Evolutionary conservation across 2,113 vertebrate species (phyloP).

Genomic region (Gobio gobio): DNA sequence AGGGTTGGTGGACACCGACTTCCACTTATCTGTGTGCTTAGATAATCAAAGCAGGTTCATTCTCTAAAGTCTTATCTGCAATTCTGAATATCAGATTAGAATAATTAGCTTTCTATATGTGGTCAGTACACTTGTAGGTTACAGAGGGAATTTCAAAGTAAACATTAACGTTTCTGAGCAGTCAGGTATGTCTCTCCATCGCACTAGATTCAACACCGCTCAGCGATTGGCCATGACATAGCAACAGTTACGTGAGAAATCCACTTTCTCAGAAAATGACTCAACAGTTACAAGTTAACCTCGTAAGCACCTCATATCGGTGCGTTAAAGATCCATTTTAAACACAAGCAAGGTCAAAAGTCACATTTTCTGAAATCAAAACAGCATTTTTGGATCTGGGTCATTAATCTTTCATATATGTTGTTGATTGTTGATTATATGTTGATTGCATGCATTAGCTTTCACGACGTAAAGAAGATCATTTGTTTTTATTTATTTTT

Average conservation of each 20-base stretch:
- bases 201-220: conserved; percentile 35
- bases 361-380: background rate
- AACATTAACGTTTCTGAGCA: background rate
- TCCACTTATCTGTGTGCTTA: background rate
- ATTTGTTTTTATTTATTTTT: background rate
- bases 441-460: background rate
- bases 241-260: background rate
- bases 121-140: background rate
- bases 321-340: conserved; percentile 2
- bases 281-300: conserved; percentile 2
- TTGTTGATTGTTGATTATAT: too few species aligned
- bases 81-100: background rate
- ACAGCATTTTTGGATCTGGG: background rate
- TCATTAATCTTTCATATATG: background rate
- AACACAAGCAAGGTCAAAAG: background rate
- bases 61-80: background rate
- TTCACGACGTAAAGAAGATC: background rate
- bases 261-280: conserved; percentile 15
- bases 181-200: conserved; percentile 22
- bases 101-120: background rate
- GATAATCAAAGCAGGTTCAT: background rate
- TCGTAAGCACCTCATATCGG: background rate
- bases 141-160: background rate
- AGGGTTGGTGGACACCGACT: background rate
- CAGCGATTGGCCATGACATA: conserved; percentile 22